A percentile compares a stretch with the other conserved stretches of the same genome.
These are phyloP conservation scores for Siphamia tubifer DNA, from an alignment of 2,113 vertebrate genomes.

Conservation along the genomic window DNA sequence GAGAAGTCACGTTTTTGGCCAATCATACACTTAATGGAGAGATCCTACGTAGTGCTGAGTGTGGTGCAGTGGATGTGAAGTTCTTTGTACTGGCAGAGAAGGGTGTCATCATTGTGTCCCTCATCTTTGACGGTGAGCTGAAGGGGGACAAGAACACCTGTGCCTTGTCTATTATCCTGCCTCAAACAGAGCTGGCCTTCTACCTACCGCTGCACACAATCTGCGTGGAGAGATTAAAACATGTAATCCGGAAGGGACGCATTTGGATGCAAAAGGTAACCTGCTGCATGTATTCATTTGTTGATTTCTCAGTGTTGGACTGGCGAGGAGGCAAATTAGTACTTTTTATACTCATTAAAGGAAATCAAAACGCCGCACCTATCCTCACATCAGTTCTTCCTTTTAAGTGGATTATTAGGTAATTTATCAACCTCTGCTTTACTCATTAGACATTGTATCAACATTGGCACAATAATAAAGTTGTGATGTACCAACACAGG, in stretches of 20 bases:
- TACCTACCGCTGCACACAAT: slow-evolving; percentile 93
- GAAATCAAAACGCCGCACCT: background rate
- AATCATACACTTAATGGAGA: slow-evolving; percentile 98
- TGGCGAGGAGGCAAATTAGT: background rate
- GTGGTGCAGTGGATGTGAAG: slow-evolving; percentile 95
- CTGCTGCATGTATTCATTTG: background rate
- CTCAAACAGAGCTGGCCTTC: slow-evolving; percentile 91
- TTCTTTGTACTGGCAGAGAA: slow-evolving; percentile 97
- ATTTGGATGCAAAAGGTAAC: slow-evolving; percentile 99
- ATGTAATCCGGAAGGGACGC: slow-evolving; percentile 94
- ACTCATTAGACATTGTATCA: slow-evolving; percentile 10
- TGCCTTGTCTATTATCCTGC: slow-evolving; percentile 93
- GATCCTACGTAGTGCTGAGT: slow-evolving; percentile 95
- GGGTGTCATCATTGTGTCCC: slow-evolving; percentile 94
- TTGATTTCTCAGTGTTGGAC: background rate
- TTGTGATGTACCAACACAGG: slow-evolving; percentile 4
- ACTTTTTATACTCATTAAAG: background rate
- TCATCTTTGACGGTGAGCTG: slow-evolving; percentile 97
- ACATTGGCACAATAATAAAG: slow-evolving; percentile 25
- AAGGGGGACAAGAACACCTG: slow-evolving; percentile 97
- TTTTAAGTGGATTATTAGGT: slow-evolving; percentile 14
- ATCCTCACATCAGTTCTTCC: background rate
- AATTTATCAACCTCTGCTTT: slow-evolving; percentile 11
- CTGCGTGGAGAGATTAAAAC: slow-evolving; percentile 93
- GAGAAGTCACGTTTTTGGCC: slow-evolving; percentile 95